Base-by-base conservation (phyloP, 2,888 invertebrate species). In the Lasioglossum marginatum region DNA sequence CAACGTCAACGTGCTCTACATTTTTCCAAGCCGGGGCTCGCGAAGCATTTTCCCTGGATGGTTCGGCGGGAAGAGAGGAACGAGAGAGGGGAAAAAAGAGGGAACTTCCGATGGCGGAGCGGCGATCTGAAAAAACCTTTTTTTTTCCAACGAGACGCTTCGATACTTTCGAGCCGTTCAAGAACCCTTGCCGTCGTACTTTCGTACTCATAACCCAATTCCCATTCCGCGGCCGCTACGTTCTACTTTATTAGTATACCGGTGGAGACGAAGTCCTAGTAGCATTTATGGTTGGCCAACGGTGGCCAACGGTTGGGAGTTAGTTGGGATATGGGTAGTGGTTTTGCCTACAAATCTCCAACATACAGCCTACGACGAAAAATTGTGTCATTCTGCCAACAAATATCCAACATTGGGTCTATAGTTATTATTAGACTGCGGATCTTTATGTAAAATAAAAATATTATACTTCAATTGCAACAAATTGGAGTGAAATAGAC, bases 1-100 rank as follows among this genome's bases (percentile, higher is more conserved):
- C 88, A 84, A 86, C 91, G 92, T 91, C 92, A 92, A 92, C 90
- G 90, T 93, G 93, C 89, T 93, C 93, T 86, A 93, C 92, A 93
- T 93, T 93, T 93, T 92, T 92, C 88, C 92, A 81, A 90, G 85
- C 85, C 83, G 82, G 82, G 40, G 48, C 86, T 82, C 87, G 77
- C 78, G 70, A 75, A 83, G 77, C 81, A 79, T 87, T 87, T 86
- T 81, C 78, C 81, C 60, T 31, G 77, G 85, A 71, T 78, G 78
- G 78, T 79, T 81, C 85, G 73, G 40, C 68, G 52, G 40, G 48
- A 71, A 68, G 52, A 43, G 66, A 78, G 45, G 23, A 27, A 75
- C 45, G 34, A 34, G 34, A 73, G 72, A 37, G 71, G 40, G 45
- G 31, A 45, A 43, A 48, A 45, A 37, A 43, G 31, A 63, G 52